Conservation (phyloP, 2,113 vertebrate species). For the Sylvilagus bachmani region DNA sequence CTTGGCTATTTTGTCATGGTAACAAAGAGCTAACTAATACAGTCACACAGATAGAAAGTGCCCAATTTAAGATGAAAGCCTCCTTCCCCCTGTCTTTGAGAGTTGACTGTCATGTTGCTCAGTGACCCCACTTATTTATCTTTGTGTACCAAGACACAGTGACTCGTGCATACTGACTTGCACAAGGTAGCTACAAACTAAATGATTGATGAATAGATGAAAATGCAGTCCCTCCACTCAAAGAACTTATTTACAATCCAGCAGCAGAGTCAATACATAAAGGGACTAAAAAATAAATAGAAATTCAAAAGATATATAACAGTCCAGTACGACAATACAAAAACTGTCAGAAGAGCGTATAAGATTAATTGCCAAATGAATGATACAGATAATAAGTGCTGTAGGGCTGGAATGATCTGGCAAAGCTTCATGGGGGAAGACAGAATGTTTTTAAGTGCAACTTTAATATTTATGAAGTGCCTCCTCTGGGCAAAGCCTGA, state of each 20-base stretch:
- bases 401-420: conserved; percentile 28
- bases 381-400: conserved; percentile 72
- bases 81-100: background rate
- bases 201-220: conserved; percentile 75
- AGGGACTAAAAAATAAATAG: conserved; percentile 74
- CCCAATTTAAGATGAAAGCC: background rate
- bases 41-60: background rate
- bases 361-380: conserved; percentile 79
- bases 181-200: conserved; percentile 23
- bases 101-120: background rate
- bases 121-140: background rate
- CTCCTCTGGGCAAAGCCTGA: background rate
- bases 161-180: background rate
- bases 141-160: background rate
- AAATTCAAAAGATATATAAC: conserved; percentile 78
- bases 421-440: conserved; percentile 23
- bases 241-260: conserved; percentile 76
- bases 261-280: conserved; percentile 69
- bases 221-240: conserved; percentile 69
- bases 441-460: background rate
- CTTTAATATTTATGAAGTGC: conserved; percentile 66
- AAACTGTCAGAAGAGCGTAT: conserved; percentile 49
- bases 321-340: conserved; percentile 62
- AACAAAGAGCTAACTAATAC: no score
- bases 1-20: no score